Base-by-base conservation (phyloP, 2,797 vertebrate genomes). In the Lacerta bilineata region DNA sequence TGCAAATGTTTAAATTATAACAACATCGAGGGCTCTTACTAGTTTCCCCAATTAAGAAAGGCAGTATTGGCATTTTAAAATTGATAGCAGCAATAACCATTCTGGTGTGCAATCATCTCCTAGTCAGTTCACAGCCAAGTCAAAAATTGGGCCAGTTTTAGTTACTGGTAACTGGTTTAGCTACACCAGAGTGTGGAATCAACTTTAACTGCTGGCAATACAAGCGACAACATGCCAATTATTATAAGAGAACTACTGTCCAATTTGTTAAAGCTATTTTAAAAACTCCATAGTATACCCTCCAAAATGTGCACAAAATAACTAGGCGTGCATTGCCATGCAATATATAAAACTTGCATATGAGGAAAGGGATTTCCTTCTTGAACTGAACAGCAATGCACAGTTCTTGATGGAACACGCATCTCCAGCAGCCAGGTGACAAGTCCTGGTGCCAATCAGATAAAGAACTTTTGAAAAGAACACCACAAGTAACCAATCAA, bases 401-500 rank as follows among this genome's bases (percentile, higher is more conserved):
- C 20, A 9, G 2, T 36, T 36, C 2, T 15, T 25, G 11, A 18
- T 33, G 18, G n/a, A 79, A 50, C 61, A 15, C 27, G n/a, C 61
- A 36, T 33, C 10, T 69, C 41, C 9, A 33, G 23, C 36, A 50
- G 23, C 25, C 50, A 76, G 17, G 27, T 61, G 55, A 23, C 10
- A 68, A 68, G 36, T 13, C 39, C n/a, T 85, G 29, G 17, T 29
- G 4, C 72, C 20, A 46, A 64, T 43, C 20, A 82, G 25, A 55
- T 79, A 18, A 11, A 75, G 15, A 8, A 29, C 8, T 39, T 71
- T 29, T 41, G 9, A 71, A 25, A 18, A 5, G 41, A 13, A 17
- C 76, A 1, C 39, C 33, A 5, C 3, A 5, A 17, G 1, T 0
- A n/a, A 23, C 2, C 2, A 13, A 0, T 3, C 2, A 6, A 29